Evolutionary conservation across 2,113 vertebrate species (phyloP).

Genomic region (Zapus hudsonius): DNA sequence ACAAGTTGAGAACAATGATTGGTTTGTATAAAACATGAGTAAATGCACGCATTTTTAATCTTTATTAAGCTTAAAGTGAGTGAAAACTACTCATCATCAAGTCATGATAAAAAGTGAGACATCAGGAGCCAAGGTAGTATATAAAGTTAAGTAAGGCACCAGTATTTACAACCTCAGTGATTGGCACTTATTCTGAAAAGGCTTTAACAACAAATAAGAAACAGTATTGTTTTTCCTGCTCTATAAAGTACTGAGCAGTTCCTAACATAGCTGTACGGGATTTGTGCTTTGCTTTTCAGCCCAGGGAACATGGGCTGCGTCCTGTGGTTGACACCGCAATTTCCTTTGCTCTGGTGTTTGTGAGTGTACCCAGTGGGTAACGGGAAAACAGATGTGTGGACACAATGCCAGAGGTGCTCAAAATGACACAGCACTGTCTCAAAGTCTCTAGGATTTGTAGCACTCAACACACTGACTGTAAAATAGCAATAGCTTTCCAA

Average conservation of each 20-base stretch:
- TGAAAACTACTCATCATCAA: constrained; percentile 57
- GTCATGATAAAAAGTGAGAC: constrained; percentile 78
- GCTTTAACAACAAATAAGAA: constrained; percentile 76
- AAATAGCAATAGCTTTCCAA: constrained; percentile 62
- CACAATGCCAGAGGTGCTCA: constrained; percentile 49
- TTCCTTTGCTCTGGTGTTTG: constrained; percentile 75
- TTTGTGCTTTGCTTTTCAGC: constrained; percentile 76
- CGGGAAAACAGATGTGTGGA: constrained; percentile 47
- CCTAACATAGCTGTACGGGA: neutral
- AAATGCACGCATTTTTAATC: constrained; percentile 17
- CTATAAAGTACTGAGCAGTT: constrained; percentile 75
- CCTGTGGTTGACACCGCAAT: constrained; percentile 58
- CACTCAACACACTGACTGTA: constrained; percentile 59
- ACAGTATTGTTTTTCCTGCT: constrained; percentile 57
- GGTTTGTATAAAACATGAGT: constrained; percentile 62
- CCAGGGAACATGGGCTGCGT: constrained; percentile 70
- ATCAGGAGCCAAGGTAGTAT: constrained; percentile 85
- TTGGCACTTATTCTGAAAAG: constrained; percentile 83
- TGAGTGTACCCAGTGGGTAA: constrained; percentile 63
- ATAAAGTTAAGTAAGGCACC: constrained; percentile 88
- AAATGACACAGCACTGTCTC: constrained; percentile 54
- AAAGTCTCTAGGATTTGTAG: constrained; percentile 65
- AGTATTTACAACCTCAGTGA: constrained; percentile 84
- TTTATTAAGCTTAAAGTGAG: constrained; percentile 53
- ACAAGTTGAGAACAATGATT: constrained; percentile 57